phyloP scores from a whole-genome alignment of 2,888 invertebrate genomes.

The Microctonus brassicae region DNA sequence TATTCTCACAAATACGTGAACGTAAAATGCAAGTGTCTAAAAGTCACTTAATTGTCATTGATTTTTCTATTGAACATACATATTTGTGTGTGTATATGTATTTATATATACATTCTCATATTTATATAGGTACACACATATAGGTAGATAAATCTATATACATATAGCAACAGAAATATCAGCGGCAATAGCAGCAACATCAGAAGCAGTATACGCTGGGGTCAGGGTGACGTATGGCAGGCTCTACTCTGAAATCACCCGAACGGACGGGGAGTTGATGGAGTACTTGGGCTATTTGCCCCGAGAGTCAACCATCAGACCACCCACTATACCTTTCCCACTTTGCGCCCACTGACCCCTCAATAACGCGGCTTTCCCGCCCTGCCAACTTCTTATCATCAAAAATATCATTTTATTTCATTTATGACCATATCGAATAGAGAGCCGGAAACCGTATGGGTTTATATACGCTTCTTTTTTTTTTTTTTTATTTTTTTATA shows the following conservation, averaged over 20 bases:
- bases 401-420: conserved; percentile 70
- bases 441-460: conserved; percentile 14
- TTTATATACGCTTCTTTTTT: conserved; percentile 29
- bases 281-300: conserved; percentile 60
- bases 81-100: no score
- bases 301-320: conserved; percentile 12
- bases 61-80: no score
- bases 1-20: no score
- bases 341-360: conserved; percentile 57
- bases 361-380: conserved; percentile 62
- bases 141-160: no score
- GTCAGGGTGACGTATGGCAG: conserved; percentile 66
- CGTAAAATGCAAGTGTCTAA: neutral
- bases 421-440: conserved; percentile 63
- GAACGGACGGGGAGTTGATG: conserved; percentile 61
- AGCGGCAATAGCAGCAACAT: conserved; percentile 16
- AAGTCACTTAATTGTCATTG: no score
- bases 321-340: neutral
- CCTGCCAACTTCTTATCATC: conserved; percentile 55
- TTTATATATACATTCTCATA: neutral
- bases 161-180: conserved; percentile 18
- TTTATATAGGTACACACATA: neutral
- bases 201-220: conserved; percentile 49
- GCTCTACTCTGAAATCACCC: conserved; percentile 63
- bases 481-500: conserved; percentile 41